phyloP scores from a whole-genome alignment of 2,888 invertebrate species.

The Andricus curvator region DNA sequence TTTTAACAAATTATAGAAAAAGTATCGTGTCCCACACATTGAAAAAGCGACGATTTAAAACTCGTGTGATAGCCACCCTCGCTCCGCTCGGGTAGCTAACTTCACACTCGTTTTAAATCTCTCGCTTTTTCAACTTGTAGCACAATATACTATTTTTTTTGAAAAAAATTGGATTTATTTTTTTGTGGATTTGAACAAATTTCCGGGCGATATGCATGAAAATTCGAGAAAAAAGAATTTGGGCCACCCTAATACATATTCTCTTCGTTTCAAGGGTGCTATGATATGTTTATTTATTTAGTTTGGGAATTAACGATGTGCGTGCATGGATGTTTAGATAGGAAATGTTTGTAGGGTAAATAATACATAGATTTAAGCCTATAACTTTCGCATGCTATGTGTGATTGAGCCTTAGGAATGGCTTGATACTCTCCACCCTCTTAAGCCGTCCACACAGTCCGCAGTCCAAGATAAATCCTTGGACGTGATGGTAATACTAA shows the following conservation, averaged over 20 bases:
- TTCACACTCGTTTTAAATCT: no score
- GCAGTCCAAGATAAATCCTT: constrained; percentile 66
- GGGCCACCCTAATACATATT: background rate
- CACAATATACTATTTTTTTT: no score
- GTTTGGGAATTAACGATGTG: background rate
- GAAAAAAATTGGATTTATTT: no score
- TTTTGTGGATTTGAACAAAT: no score
- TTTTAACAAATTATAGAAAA: no score
- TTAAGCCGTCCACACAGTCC: constrained; percentile 54
- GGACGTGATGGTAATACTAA: constrained; percentile 68
- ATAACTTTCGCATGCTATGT: constrained; percentile 42
- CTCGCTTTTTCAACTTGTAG: no score
- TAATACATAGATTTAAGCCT: background rate
- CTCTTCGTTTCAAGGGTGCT: background rate
- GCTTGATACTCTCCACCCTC: constrained; percentile 43
- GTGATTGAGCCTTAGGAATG: constrained; percentile 47
- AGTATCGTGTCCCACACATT: no score
- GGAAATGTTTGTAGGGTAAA: background rate
- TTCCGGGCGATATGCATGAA: no score
- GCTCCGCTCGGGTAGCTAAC: no score
- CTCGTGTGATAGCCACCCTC: no score
- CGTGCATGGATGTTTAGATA: background rate
- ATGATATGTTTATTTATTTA: background rate
- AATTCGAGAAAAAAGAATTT: no score
- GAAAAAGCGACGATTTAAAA: no score